phyloP scores from a whole-genome alignment of 2,113 vertebrate genomes.

The Loxodonta africana region DNA sequence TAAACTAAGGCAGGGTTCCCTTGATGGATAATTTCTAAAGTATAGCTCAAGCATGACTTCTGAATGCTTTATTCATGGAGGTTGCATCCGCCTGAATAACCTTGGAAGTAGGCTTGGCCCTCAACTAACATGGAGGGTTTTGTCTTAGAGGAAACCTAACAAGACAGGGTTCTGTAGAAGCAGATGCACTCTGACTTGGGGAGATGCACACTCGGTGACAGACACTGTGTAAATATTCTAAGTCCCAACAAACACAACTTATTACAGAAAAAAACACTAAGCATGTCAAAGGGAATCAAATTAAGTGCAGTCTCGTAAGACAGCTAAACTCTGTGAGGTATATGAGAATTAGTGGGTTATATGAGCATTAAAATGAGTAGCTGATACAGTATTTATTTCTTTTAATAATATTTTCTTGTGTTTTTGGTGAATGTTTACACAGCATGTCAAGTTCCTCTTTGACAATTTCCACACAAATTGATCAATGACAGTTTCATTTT shows the following conservation, averaged over 20 bases:
- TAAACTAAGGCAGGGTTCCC: no score
- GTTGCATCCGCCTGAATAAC: no score
- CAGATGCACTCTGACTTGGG: neutral
- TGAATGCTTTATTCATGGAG: neutral
- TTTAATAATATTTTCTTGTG: no score
- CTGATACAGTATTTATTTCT: neutral
- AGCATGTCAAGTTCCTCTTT: no score
- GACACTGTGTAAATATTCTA: neutral
- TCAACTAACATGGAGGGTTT: neutral
- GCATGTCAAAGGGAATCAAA: neutral
- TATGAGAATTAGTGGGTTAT: neutral
- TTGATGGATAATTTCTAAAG: no score
- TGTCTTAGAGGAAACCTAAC: neutral
- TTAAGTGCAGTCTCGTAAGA: neutral
- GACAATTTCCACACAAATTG: no score
- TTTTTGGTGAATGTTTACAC: no score
- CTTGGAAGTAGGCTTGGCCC: neutral
- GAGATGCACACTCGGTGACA: neutral
- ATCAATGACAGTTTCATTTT: no score
- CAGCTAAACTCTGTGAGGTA: neutral
- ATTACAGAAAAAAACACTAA: neutral
- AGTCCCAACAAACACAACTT: neutral
- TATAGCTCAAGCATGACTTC: no score
- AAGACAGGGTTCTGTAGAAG: neutral
- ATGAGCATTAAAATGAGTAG: neutral